Evolutionary conservation across 2,113 vertebrate genomes (phyloP), one percentile per base, ranked within the genome.

Genomic region (Anhinga rufa): DNA sequence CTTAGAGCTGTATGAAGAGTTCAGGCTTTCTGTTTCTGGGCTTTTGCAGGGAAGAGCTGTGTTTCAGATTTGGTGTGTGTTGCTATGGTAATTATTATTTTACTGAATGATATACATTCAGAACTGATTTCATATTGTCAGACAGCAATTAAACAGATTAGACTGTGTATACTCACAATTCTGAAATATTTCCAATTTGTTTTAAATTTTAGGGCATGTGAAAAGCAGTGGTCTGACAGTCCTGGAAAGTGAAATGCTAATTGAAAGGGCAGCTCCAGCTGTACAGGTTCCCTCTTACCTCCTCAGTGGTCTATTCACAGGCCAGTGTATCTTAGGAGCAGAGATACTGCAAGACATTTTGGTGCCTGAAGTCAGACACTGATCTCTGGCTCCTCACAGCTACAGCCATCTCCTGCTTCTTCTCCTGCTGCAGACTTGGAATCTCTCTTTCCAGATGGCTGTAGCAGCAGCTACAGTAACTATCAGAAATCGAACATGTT

Each of bases 51-150:
- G 77, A 95, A 94, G 87, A 90, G 90, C 90, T 85, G 3, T 88
- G 42, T 94, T 96, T 96, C 92, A 96, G 93, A 97, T 75, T 85
- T 90, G 94, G 94, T 81, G 82, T 82, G 93, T 96, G 97, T 97
- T 97, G 97, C 97, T 97, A 97, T 97, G 97, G 97, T 97, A 97
- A 97, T 97, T 97, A 97, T 97, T 97, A 97, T 97, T 97, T 97
- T 97, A 96, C 93, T 95, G 84, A 93, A 96, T 94, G 79, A 92
- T 92, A 94, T 83, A 96, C 85, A 97, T 96, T 96, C 95, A 96
- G 94, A 96, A 93, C 94, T 96, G 94, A 97, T 97, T 96, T 93
- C 89, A 92, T 96, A 96, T 96, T 95, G 96, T 95, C 93, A 96
- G 94, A 82, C 92, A 95, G 96, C 94, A 97, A 97, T 97, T 97